Base-by-base conservation (phyloP, 1,140 invertebrate species). In the fruit fly (Drosophila melanogaster) region DNA sequence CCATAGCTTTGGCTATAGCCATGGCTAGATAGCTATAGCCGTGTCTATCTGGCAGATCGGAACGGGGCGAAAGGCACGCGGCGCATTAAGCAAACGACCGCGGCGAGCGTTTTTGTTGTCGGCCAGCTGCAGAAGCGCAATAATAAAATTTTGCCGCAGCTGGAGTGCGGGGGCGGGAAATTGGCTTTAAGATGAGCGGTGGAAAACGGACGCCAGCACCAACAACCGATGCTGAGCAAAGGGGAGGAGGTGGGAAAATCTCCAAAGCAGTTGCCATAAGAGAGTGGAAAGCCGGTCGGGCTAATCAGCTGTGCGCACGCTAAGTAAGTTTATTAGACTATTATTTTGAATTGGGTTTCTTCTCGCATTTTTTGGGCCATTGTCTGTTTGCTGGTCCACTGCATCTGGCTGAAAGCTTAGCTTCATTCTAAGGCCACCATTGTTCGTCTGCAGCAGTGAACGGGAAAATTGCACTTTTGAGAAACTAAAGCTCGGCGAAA, bases 271-370 rank as follows among this genome's bases (percentile, higher is more conserved):
- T 50, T 47, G 33, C 51, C 22, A 33, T 30, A 50, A 57, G 57
- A 38, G 59, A 69, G 40, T 65, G 47, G 47, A 50, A 50, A 50
- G 47, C 44, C 44, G 44, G 54, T 22, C 64, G 41, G 51, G 56
- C 83, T 83, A 86, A 86, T 86, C 83, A 86, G 83, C 72, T 86
- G 75, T 65, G 79, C 75, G 75, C 83, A 74, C 77, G 81, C 81
- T 87, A 81, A 87, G 79, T 81, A 87, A 86, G 84, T 86, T 86
- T 86, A 86, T 87, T 83, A 87, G 83, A 76, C 83, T 79, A 87
- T 86, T 86, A 86, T 83, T 86, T 87, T 79, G 77, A 86, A 86
- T 87, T 86, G 78, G 78, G 57, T 59, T 76, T 53, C 61, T 59
- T 54, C 17, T 69, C 14, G 14, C 10, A 8, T 53, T 46, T 46